These are phyloP conservation scores for Megaustenia siamemsis DNA, from an alignment of 2,888 invertebrate genomes.

Conservation along the genomic window DNA sequence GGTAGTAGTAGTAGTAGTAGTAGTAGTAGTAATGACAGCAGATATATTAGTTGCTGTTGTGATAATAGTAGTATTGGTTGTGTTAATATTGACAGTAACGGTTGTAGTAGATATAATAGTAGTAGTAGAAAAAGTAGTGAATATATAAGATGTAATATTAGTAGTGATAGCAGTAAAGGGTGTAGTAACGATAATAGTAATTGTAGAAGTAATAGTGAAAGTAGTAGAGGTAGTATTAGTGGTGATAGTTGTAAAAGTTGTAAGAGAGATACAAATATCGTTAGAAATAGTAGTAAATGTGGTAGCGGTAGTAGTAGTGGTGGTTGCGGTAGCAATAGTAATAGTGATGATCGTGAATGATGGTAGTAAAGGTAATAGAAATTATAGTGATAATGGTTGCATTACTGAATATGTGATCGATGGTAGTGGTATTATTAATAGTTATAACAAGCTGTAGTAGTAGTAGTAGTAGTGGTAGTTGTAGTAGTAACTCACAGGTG, in stretches of 20 bases:
- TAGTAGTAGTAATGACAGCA: neutral
- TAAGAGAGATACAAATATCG: too few species aligned
- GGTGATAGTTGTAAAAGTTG: neutral
- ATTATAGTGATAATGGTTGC: neutral
- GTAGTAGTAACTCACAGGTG: too few species aligned
- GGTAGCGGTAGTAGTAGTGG: neutral
- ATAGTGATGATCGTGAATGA: neutral
- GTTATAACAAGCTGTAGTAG: neutral
- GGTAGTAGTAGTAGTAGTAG: neutral
- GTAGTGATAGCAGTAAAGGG: neutral
- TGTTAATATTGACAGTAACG: neutral
- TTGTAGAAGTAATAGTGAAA: neutral
- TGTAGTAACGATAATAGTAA: neutral
- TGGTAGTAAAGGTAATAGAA: neutral
- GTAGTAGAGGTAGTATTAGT: neutral
- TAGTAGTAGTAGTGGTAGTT: neutral
- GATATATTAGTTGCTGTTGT: neutral
- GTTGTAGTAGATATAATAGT: neutral
- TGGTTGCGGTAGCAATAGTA: neutral
- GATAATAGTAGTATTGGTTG: neutral
- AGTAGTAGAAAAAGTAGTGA: neutral
- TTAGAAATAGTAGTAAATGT: neutral
- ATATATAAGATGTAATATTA: neutral
- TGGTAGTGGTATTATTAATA: neutral
- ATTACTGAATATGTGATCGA: too few species aligned